Percentiles rank a stretch among this genome's conserved stretches.
phyloP scores from a whole-genome alignment of 2,797 vertebrate genomes.

The Eidolon dupreanum region DNA sequence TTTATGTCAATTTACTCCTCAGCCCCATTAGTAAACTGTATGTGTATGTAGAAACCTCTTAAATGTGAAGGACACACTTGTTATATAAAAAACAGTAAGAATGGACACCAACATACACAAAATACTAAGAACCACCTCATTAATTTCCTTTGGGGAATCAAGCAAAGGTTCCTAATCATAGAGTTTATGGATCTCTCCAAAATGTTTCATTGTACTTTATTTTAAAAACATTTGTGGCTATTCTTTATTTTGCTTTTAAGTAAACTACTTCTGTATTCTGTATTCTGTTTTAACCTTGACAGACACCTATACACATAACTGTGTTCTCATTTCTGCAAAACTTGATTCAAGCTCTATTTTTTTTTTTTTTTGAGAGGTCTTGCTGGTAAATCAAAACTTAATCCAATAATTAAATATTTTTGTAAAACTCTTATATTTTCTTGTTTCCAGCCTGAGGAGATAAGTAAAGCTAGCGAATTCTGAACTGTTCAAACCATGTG shows the following conservation, averaged over 20 bases:
- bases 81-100: background rate
- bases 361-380: background rate
- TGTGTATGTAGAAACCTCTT: background rate
- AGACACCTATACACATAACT: background rate
- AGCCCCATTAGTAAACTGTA: background rate
- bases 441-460: background rate
- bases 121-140: background rate
- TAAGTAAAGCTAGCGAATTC: background rate
- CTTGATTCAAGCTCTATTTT: background rate
- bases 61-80: background rate
- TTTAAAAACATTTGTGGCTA: background rate
- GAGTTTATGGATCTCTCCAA: background rate
- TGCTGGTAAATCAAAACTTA: background rate
- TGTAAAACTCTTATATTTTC: background rate
- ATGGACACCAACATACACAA: background rate
- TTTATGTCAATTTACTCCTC: background rate
- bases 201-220: background rate
- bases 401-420: background rate
- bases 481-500: background rate
- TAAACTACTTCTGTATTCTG: background rate
- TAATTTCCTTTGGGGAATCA: background rate
- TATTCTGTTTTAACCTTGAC: background rate
- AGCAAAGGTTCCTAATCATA: background rate
- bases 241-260: background rate
- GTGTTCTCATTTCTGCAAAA: background rate